Percentiles rank a stretch among this genome's conserved stretches.
Evolutionary conservation across 2,797 vertebrate species (phyloP).

Genomic region (Knipowitschia caucasica): DNA sequence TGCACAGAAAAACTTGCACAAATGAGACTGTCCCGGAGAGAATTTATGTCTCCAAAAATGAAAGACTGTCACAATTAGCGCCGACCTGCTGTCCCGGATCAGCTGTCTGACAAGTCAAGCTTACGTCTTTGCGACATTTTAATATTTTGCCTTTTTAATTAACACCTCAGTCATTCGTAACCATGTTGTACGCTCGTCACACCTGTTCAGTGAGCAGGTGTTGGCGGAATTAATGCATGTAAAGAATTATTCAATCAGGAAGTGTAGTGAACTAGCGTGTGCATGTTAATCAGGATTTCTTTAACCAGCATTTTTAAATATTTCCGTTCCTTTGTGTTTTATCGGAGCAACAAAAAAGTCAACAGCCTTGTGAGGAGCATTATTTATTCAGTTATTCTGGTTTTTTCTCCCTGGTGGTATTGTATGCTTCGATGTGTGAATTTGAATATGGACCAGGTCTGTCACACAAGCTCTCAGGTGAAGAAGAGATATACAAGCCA

Average conservation of each 20-base stretch:
- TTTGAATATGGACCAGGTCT: conserved; percentile 72
- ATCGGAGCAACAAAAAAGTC: conserved; percentile 67
- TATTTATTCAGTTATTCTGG: conserved; percentile 77
- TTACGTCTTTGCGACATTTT: conserved; percentile 44
- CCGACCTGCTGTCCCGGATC: conserved; percentile 57
- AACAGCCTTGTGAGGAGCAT: conserved; percentile 65
- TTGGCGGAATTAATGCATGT: conserved; percentile 35
- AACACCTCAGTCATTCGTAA: conserved; percentile 68
- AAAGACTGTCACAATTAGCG: conserved; percentile 68
- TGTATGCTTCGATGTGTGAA: conserved; percentile 69
- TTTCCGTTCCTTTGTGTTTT: conserved; percentile 28
- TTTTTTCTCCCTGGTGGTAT: conserved; percentile 51
- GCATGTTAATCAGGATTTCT: conserved; percentile 2
- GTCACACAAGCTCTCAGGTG: conserved; percentile 72
- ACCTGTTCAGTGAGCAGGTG: conserved; percentile 69
- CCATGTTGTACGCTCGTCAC: conserved; percentile 54
- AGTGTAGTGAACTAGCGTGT: conserved; percentile 4
- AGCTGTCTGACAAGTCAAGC: conserved; percentile 54
- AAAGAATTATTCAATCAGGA: conserved; percentile 44
- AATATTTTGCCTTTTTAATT: conserved; percentile 70
- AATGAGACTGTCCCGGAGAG: conserved; percentile 59
- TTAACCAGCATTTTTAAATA: conserved; percentile 31
- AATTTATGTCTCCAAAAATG: conserved; percentile 53
- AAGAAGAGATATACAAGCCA: conserved; percentile 69
- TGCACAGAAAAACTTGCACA: conserved; percentile 63